Conservation (phyloP, 1,140 invertebrate genomes). For the Penaeus chinensis region DNA sequence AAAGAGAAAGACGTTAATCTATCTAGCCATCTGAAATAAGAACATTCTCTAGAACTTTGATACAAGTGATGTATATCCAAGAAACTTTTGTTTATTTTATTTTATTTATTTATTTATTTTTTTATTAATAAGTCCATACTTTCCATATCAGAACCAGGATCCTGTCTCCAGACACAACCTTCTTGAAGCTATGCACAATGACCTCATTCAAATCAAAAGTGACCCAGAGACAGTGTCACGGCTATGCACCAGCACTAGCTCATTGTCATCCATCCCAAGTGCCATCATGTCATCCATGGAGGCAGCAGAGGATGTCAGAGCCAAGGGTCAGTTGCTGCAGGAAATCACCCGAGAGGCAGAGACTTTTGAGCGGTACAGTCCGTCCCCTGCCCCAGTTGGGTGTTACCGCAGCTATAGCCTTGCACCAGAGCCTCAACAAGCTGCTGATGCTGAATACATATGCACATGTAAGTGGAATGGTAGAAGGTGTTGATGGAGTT, state of each 20-base stretch:
- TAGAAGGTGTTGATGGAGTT: not conserved
- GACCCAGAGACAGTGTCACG: constrained; percentile 43
- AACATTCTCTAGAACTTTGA: too few species aligned
- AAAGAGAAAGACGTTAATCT: too few species aligned
- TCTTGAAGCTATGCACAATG: not conserved
- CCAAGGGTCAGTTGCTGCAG: constrained; percentile 44
- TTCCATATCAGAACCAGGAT: too few species aligned
- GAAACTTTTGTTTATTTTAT: too few species aligned
- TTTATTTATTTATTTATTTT: too few species aligned
- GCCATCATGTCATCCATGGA: constrained; percentile 1
- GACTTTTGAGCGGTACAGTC: constrained; percentile 46
- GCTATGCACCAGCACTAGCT: constrained; percentile 22
- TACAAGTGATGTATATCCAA: too few species aligned
- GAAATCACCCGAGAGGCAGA: constrained; percentile 49
- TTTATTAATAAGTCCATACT: too few species aligned
- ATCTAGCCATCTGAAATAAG: too few species aligned
- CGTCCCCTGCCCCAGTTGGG: constrained; percentile 9
- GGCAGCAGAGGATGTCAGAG: constrained; percentile 33
- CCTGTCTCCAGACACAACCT: too few species aligned
- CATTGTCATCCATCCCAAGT: not conserved
- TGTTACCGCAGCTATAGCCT: constrained; percentile 34
- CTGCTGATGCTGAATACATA: not conserved
- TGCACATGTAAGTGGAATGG: not conserved
- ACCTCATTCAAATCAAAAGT: constrained; percentile 45
- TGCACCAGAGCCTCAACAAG: constrained; percentile 4